Evolutionary conservation across 2,113 vertebrate species (phyloP).

Genomic region (Butastur rufipennis): DNA sequence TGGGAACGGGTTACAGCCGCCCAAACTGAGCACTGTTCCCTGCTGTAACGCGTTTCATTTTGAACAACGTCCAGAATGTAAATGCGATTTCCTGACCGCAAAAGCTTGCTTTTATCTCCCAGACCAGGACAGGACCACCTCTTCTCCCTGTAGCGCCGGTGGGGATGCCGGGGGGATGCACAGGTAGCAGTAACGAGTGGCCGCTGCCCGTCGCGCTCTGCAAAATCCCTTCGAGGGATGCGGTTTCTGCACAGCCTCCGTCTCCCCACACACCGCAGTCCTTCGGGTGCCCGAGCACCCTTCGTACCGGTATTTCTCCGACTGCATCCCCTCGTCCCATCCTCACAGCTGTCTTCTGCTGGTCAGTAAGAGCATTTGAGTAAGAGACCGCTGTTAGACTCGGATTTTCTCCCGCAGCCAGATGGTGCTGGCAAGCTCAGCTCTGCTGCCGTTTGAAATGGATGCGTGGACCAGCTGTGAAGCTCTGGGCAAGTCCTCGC

Average conservation of each 20-base stretch:
- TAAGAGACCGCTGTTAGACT: accelerated
- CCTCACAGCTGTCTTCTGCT: background rate
- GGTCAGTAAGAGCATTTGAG: too few relatives aligned
- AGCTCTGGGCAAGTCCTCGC: background rate
- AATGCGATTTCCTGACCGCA: background rate
- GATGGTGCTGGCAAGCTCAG: background rate
- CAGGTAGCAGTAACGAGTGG: background rate
- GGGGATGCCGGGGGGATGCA: background rate
- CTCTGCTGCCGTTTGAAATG: accelerated
- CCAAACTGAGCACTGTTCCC: background rate
- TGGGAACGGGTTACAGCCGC: background rate
- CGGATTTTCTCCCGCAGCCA: background rate
- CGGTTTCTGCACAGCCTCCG: background rate
- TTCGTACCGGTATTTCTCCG: accelerated
- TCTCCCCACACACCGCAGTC: background rate
- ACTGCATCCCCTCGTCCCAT: background rate
- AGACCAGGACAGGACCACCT: background rate
- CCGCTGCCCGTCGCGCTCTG: accelerated
- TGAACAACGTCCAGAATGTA: background rate
- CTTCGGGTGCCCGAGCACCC: background rate
- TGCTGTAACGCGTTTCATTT: background rate
- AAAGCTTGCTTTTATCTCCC: background rate
- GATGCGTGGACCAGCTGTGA: background rate
- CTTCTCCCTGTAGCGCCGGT: accelerated
- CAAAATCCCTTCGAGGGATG: background rate